Base-by-base conservation (phyloP, 92 coral and sea anemone genomes). In the Palythoa caribaeorum region DNA sequence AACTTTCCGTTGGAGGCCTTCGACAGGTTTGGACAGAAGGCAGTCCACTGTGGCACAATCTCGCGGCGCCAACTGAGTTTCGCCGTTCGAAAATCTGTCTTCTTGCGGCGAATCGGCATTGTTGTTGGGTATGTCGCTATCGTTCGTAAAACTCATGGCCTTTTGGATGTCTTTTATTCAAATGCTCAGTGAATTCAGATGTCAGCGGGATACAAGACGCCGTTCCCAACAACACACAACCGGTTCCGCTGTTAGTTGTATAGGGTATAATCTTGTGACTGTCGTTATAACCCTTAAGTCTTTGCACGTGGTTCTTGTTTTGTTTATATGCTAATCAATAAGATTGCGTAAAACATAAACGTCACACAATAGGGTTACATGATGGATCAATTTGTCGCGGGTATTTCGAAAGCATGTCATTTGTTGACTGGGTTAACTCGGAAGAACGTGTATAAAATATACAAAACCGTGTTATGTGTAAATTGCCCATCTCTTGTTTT, bases 1-100 rank as follows among this genome's bases (percentile, higher is more conserved):
- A 40, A 96, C 98, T 89, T 93, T 94, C 75, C 99, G 89, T 66
- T 96, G 76, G 37, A 94, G 90, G 69, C 96, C 94, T 51, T 91
- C 84, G 2, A 28, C 84, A 44, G 81, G 68, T 12, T 83, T 37
- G 13, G 87, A 40, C 17, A 91, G 74, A 38, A 93, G 79, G 65
- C 94, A 89, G 17, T 94, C 98, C 5, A 75, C 93, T 2, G 96
- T 81, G 6, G 48, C 38, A 81, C 86, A 81, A 21, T 81, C 86
- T 5, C 86, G 74, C 3, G 86, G 75, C 3, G 86, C 86, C 59
- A 81, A 81, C 28, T 28, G 28, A 65, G 35, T 17, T 17, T 51
- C 86, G 13, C 86, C 86, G 1, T 12, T 47, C n/a, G 75, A 9
- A 4, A 40, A 11, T 47, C 21, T 51, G 11, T 44, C 62, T 16